Percentiles rank a stretch among this genome's conserved stretches.
Conservation (phyloP, 2,113 vertebrate genomes). For the Indicator indicator region DNA sequence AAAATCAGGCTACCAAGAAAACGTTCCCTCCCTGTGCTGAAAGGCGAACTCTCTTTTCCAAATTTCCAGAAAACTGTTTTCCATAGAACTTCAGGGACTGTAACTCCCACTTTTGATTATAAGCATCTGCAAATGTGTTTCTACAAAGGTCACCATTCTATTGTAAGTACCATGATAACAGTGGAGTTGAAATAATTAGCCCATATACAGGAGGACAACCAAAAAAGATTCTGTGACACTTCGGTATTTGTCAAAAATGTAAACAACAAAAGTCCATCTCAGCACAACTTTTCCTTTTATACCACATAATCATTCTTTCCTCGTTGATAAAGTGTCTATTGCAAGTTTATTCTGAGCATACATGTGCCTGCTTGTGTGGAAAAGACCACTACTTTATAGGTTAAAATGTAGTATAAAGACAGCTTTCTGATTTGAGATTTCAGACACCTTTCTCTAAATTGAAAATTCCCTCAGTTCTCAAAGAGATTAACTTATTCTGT, state of each 20-base stretch:
- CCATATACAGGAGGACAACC: neutral
- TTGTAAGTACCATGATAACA: neutral
- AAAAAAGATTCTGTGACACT: neutral
- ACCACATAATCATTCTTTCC: neutral
- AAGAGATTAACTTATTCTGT: neutral
- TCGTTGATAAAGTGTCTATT: neutral
- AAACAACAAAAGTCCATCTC: neutral
- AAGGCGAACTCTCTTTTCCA: neutral
- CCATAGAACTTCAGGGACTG: neutral
- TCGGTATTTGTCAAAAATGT: neutral
- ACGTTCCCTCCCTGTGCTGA: neutral
- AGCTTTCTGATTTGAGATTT: neutral
- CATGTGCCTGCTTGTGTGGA: neutral
- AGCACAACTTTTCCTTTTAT: neutral
- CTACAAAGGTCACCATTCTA: neutral
- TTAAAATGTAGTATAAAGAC: neutral
- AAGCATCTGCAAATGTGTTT: neutral
- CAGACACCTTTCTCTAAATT: neutral
- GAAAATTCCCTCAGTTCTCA: neutral
- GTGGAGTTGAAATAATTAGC: neutral
- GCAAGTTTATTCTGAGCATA: neutral
- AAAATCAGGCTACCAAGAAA: neutral
- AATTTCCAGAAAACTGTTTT: neutral
- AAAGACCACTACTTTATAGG: neutral
- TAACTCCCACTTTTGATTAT: neutral